Percentiles rank a stretch among this genome's conserved stretches.
Evolutionary conservation across 2,113 vertebrate species (phyloP).

Genomic region (Physeter macrocephalus): DNA sequence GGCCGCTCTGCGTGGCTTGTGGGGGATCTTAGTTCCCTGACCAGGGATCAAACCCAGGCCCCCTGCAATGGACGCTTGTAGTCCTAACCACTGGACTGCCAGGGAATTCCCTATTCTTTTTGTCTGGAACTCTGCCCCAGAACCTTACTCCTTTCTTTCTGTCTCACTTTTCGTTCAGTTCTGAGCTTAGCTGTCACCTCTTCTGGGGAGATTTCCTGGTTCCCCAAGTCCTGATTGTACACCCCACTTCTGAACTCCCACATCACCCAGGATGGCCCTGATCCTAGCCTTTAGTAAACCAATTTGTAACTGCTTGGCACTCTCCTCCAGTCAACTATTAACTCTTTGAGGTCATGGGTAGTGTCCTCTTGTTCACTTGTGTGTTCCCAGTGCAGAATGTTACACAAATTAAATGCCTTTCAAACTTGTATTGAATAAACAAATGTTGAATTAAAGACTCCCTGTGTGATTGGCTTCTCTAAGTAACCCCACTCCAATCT

Average conservation of each 20-base stretch:
- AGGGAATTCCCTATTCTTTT: background rate
- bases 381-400: background rate
- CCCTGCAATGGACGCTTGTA: too few species aligned
- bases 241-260: background rate
- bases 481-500: background rate
- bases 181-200: background rate
- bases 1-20: too few species aligned
- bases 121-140: background rate
- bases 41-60: too few species aligned
- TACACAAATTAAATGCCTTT: background rate
- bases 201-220: background rate
- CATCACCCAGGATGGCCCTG: background rate
- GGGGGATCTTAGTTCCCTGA: too few species aligned
- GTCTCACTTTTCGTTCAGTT: background rate
- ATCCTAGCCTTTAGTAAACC: background rate
- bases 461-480: background rate
- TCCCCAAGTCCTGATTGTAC: background rate
- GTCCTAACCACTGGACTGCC: too few species aligned
- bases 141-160: background rate
- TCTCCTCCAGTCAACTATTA: background rate
- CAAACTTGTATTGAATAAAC: background rate
- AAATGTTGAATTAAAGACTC: background rate
- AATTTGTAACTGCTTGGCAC: background rate
- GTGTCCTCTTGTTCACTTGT: background rate
- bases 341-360: background rate